A percentile compares a stretch with the other conserved stretches of the same genome.
Conservation (phyloP, 1,140 invertebrate species). For the Aleiodes sp. region DNA sequence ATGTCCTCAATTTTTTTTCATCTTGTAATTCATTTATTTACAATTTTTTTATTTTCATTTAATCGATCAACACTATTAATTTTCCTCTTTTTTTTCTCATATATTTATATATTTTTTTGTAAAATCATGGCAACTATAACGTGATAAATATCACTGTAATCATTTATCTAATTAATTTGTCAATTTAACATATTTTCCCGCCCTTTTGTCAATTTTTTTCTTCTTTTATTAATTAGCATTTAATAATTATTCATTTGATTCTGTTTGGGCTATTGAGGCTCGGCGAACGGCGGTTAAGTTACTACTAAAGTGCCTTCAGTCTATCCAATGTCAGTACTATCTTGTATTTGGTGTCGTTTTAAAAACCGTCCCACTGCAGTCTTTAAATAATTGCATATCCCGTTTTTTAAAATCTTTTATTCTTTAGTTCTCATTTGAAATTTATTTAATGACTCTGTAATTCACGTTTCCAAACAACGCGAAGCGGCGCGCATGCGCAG, state of each 20-base stretch:
- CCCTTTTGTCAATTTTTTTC: background rate
- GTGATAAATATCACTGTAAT: background rate
- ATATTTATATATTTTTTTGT: background rate
- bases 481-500: too few relatives aligned
- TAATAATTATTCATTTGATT: slow-evolving; percentile 28
- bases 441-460: background rate
- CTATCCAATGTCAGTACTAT: slow-evolving; percentile 69
- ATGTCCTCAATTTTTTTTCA: slow-evolving; percentile 19
- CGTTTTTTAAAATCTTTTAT: slow-evolving; percentile 32
- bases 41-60: background rate
- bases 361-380: slow-evolving; percentile 64
- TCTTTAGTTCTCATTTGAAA: slow-evolving; percentile 9
- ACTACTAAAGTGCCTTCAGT: slow-evolving; percentile 67
- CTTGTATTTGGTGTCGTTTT: slow-evolving; percentile 68
- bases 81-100: background rate
- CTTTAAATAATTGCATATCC: slow-evolving; percentile 59
- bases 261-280: slow-evolving; percentile 50
- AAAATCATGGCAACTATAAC: background rate
- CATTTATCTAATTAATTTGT: background rate
- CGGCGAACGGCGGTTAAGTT: slow-evolving; percentile 62
- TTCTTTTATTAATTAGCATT: slow-evolving; percentile 13
- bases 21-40: slow-evolving; percentile 3
- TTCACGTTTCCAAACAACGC: too few relatives aligned
- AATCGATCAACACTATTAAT: background rate
- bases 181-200: too few relatives aligned